Percentiles rank a stretch among this genome's conserved stretches.
Evolutionary conservation across 2,113 vertebrate genomes (phyloP).

Genomic region (Physeter macrocephalus): DNA sequence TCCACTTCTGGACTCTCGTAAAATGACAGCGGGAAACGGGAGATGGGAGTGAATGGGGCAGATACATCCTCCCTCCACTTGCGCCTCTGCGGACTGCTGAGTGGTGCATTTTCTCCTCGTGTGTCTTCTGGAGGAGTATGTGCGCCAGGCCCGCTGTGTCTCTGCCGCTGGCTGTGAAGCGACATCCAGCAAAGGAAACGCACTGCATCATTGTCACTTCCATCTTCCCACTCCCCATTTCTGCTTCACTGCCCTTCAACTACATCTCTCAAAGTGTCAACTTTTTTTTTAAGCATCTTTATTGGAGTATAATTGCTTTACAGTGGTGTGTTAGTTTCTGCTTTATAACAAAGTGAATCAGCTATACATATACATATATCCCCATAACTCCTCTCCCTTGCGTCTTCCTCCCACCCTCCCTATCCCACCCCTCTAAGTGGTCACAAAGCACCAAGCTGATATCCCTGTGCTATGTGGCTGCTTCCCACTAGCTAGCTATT

Average conservation of each 20-base stretch:
- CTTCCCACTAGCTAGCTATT: too few species aligned
- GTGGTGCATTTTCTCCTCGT: not conserved
- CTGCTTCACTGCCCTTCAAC: too few species aligned
- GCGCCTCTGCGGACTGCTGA: not conserved
- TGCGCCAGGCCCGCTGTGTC: not conserved
- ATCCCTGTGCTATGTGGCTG: too few species aligned
- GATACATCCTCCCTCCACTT: not conserved
- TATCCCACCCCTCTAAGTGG: too few species aligned
- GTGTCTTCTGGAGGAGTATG: not conserved
- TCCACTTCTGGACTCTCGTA: not conserved
- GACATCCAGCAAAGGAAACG: not conserved
- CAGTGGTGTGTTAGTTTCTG: too few species aligned
- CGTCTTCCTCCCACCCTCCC: too few species aligned
- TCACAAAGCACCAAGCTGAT: too few species aligned
- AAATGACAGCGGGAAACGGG: not conserved
- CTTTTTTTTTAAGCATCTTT: too few species aligned
- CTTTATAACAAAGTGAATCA: too few species aligned
- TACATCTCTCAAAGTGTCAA: not conserved
- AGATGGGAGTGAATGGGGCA: not conserved
- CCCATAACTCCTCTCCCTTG: too few species aligned
- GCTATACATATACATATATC: too few species aligned
- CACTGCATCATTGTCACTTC: not conserved
- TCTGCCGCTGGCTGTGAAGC: not conserved
- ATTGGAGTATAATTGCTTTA: too few species aligned
- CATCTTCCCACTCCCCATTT: not conserved